A percentile compares a stretch with the other conserved stretches of the same genome.
Conservation (phyloP, 1,140 invertebrate genomes). For the Vanessa tameamea region DNA sequence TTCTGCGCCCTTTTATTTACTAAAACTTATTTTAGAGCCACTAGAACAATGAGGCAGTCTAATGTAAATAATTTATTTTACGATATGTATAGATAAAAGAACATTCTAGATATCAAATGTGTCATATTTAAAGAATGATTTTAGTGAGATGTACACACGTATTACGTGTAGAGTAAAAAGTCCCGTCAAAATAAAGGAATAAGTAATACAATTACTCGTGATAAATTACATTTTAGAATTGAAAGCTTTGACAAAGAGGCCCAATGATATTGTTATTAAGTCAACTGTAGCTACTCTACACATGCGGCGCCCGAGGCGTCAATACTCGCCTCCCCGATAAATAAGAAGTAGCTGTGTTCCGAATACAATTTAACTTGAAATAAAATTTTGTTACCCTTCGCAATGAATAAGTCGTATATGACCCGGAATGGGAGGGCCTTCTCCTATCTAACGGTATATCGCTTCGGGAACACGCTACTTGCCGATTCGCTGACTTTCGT, state of each 20-base stretch:
- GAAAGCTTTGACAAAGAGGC: constrained; percentile 51
- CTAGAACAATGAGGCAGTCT: too few species aligned
- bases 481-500: constrained; percentile 64
- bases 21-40: too few species aligned
- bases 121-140: neutral
- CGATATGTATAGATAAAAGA: neutral
- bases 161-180: constrained; percentile 7
- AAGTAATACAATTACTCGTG: constrained; percentile 33
- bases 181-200: constrained; percentile 29
- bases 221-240: constrained; percentile 49
- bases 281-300: constrained; percentile 31
- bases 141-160: constrained; percentile 5
- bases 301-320: constrained; percentile 40
- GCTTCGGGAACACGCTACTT: constrained; percentile 63
- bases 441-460: constrained; percentile 64
- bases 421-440: constrained; percentile 58
- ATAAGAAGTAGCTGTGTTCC: constrained; percentile 68
- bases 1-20: too few species aligned
- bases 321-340: constrained; percentile 58
- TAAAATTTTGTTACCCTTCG: constrained; percentile 72
- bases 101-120: neutral
- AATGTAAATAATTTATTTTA: too few species aligned
- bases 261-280: constrained; percentile 57
- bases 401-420: constrained; percentile 71
- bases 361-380: constrained; percentile 77